Evolutionary conservation across 1,140 invertebrate species (phyloP), one percentile per base, ranked within the genome.

Genomic region (Colletes gigas): DNA sequence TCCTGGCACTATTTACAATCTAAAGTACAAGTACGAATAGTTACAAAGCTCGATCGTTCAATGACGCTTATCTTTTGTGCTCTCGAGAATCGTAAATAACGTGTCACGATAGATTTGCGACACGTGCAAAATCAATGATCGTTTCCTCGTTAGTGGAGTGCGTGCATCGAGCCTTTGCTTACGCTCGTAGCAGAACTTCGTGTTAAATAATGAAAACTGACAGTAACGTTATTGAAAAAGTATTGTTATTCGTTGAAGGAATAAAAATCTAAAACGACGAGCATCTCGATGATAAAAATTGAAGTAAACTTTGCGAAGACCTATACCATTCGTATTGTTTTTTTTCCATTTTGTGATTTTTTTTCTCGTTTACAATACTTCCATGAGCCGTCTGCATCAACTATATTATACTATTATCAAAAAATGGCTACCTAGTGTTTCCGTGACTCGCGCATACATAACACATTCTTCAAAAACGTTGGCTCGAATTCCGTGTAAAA

Each of bases 341-440:
- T 21, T 30, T 19, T 17, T 6, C 5, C 14, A 4, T 59, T n/a
- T 71, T 41, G 30, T 30, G 30, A 30, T 30, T 30, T 30, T 30
- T 30, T 30, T 30, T 30, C 30, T 39, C 30, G 39, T 17, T 30
- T 10, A 63, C 19, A 50, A 55, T 52, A 55, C 15, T 57, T 82
- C 65, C 76, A 82, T 69, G 72, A 82, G 59, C 44, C 66, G 78
- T 79, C 66, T 74, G 77, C 80, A 78, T 74, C 70, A 71, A 6
- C 60, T 68, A 83, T 73, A 84, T 86, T 81, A 84, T 78, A 65
- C 68, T 86, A 83, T 79, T 81, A 80, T 88, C 83, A 85, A 90
- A 90, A 92, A 88, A 90, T 77, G 87, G 30, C 78, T 88, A 88
- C 81, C 87, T 88, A 89, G 81, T 83, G 71, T 60, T 79, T 69